phyloP scores from a whole-genome alignment of 2,888 invertebrate genomes.

The Drosophila trichaetosa region DNA sequence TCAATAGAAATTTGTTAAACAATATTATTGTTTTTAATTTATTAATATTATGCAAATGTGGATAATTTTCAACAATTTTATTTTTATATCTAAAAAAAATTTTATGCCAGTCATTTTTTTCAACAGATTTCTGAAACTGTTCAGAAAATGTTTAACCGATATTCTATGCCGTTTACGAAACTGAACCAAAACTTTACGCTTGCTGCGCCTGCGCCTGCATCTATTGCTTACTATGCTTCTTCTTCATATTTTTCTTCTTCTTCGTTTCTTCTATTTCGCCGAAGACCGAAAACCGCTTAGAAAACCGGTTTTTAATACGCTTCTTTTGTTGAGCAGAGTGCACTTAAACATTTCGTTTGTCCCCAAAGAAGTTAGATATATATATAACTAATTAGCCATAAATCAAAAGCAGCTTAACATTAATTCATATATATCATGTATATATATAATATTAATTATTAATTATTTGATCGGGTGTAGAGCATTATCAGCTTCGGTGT shows the following conservation, averaged over 20 bases:
- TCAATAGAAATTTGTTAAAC: neutral
- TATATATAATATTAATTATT: no score
- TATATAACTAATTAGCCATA: neutral
- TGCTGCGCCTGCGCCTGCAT: conserved; percentile 31
- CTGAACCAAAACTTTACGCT: conserved; percentile 46
- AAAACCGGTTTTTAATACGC: conserved; percentile 46
- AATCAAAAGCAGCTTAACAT: neutral
- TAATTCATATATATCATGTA: neutral
- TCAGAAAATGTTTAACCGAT: conserved; percentile 36
- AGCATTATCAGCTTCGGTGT: conserved; percentile 4
- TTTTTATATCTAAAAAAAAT: neutral
- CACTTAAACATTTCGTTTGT: neutral
- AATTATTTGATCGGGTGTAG: neutral
- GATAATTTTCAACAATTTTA: neutral
- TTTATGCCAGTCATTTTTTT: neutral
- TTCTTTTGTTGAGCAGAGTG: neutral
- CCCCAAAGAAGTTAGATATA: neutral
- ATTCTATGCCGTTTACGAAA: conserved; percentile 37
- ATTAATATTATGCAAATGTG: neutral
- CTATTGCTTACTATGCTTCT: conserved; percentile 18
- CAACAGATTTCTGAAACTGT: conserved; percentile 26
- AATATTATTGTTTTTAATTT: neutral
- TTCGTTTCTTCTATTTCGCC: neutral
- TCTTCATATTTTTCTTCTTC: neutral
- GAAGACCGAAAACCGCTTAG: conserved; percentile 21